Base-by-base conservation (phyloP, 2,113 vertebrate species). In the Chamaea fasciata region DNA sequence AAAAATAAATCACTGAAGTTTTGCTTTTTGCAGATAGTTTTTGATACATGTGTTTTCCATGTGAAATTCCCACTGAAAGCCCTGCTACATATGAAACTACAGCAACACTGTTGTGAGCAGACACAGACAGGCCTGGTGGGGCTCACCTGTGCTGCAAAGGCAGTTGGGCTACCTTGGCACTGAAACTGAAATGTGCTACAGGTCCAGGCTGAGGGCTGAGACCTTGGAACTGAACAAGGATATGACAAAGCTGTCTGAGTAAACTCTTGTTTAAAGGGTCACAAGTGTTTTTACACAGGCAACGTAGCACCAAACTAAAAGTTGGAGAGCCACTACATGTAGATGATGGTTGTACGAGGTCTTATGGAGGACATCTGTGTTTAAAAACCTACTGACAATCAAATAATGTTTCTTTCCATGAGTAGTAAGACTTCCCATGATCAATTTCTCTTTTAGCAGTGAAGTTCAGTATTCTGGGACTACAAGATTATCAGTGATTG, bases 231-330 rank as follows among this genome's bases (percentile, higher is more conserved):
- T 1, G 12, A 56, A 30, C 33, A 39, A 57, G 30, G 24, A 53
- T 35, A 20, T 5, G 13, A 56, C 37, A 73, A 11, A 28, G 4
- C 9, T 2, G 1, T 10, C 30, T 68, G 37, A 52, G 24, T 0
- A 2, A 5, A 17, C 15, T 39, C 21, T 68, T 89, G 14, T 13
- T 60, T 7, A 39, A 44, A 65, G 13, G 35, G n/a, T 41, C 26
- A 47, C 0, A 3, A 87, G 24, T 87, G 47, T 26, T 87, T 71
- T 26, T 11, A 35, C 28, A 14, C 0, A 3, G 50, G 35, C 31
- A 57, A 14, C 0, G 1, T 6, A 52, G 19, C 30, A 52, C 19
- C 15, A 65, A 68, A 53, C 9, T 84, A 42, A 60, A 84, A 44
- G 7, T 8, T 60, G 26, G 41, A 77, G 63, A 80, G 15, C 20